Conservation (phyloP, 1,140 invertebrate species). For the Patella vulgata region DNA sequence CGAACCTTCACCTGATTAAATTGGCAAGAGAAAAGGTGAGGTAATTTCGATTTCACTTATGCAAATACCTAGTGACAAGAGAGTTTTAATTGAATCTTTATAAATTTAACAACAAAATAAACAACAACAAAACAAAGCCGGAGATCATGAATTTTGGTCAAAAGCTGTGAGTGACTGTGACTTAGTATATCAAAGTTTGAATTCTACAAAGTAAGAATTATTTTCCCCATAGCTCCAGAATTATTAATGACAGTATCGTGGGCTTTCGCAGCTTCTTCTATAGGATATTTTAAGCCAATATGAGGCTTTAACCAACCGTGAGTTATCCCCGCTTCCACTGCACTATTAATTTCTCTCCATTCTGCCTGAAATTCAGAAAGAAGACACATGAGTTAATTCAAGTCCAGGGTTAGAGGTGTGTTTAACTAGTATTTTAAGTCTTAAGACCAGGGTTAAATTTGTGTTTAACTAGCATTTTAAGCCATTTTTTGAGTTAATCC, state of each 20-base stretch:
- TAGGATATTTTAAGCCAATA: slow-evolving; percentile 66
- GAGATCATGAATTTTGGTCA: no score
- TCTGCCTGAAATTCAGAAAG: slow-evolving; percentile 62
- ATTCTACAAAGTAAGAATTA: no score
- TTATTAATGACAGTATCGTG: slow-evolving; percentile 56
- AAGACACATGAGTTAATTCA: not conserved
- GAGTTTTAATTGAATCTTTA: no score
- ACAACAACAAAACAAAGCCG: no score
- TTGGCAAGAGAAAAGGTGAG: no score
- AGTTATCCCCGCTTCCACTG: slow-evolving; percentile 62
- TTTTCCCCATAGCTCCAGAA: slow-evolving; percentile 43
- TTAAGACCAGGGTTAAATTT: not conserved
- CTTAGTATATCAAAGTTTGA: no score
- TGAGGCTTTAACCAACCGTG: slow-evolving; percentile 69
- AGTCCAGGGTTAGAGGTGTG: not conserved
- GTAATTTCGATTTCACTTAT: no score
- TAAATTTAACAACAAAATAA: no score
- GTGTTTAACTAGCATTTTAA: not conserved
- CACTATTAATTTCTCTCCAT: slow-evolving; percentile 61
- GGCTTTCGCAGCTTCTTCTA: slow-evolving; percentile 65
- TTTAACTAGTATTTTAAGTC: not conserved
- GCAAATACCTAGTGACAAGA: no score
- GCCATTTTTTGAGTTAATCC: no score
- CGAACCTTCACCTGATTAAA: no score
- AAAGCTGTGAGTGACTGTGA: no score